Percentiles rank a stretch among this genome's conserved stretches.
Conservation (phyloP, 2,888 invertebrate species). For the Plusia festucae region DNA sequence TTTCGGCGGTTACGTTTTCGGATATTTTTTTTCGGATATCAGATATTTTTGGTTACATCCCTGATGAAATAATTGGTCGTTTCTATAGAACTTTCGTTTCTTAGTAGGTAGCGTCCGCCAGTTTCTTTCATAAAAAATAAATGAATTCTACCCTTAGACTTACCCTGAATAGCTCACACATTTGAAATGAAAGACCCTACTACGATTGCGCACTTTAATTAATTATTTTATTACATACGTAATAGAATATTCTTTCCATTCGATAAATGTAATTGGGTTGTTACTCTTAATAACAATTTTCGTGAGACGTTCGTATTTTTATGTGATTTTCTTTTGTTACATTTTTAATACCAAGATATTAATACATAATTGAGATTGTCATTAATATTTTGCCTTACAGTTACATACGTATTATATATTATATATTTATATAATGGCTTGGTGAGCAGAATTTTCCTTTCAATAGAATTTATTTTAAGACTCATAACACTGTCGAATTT, state of each 20-base stretch:
- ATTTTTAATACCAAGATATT: not conserved
- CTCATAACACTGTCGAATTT: too few relatives aligned
- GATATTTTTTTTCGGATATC: not conserved
- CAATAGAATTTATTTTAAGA: not conserved
- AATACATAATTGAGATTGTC: not conserved
- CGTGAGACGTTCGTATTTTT: not conserved
- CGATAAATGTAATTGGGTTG: constrained; percentile 4
- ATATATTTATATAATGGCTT: not conserved
- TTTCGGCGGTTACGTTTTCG: not conserved
- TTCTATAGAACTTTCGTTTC: constrained; percentile 45
- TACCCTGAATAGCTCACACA: constrained; percentile 54
- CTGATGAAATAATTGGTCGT: constrained; percentile 37
- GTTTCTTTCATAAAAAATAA: constrained; percentile 64
- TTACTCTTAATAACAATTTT: not conserved
- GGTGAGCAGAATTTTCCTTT: not conserved
- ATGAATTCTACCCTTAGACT: constrained; percentile 51
- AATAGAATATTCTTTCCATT: constrained; percentile 12
- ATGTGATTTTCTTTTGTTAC: not conserved
- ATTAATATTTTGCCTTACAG: not conserved
- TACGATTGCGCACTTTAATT: constrained; percentile 41
- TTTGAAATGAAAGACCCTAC: constrained; percentile 55
- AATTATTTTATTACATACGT: constrained; percentile 40
- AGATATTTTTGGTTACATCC: not conserved
- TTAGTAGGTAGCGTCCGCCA: constrained; percentile 33
- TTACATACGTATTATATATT: too few relatives aligned